Percentiles rank a stretch among this genome's conserved stretches.
Conservation (phyloP, 2,888 invertebrate species). For the Diaphora mendica region DNA sequence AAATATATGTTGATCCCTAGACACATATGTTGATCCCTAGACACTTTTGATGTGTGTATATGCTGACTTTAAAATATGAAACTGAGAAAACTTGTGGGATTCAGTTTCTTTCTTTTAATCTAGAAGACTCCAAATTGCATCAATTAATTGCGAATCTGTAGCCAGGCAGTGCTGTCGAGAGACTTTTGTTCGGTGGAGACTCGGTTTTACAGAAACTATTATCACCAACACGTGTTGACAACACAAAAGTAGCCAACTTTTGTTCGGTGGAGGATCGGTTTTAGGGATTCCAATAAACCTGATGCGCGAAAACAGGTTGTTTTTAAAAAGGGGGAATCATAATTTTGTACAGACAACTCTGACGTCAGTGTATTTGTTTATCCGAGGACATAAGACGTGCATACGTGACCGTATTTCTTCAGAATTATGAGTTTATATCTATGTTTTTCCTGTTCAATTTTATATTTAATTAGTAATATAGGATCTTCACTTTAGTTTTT, state of each 20-base stretch:
- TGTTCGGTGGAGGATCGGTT: too few relatives aligned
- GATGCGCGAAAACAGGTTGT: not conserved
- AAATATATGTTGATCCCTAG: too few relatives aligned
- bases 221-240: too few relatives aligned
- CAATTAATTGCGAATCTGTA: not conserved
- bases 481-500: not conserved
- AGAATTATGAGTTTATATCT: not conserved
- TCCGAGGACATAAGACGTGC: not conserved
- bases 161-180: too few relatives aligned
- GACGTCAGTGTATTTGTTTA: not conserved
- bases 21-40: too few relatives aligned
- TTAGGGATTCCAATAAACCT: too few relatives aligned
- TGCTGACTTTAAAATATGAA: not conserved
- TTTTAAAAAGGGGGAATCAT: not conserved
- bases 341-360: not conserved
- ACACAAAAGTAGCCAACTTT: too few relatives aligned
- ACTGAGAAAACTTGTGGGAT: not conserved
- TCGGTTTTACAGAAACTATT: too few relatives aligned
- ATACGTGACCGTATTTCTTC: not conserved
- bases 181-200: too few relatives aligned
- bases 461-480: not conserved
- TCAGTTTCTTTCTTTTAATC: not conserved
- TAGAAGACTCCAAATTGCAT: not conserved
- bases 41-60: too few relatives aligned
- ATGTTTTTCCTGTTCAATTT: not conserved